Percentiles rank a stretch among this genome's conserved stretches.
Evolutionary conservation across 2,888 invertebrate species (phyloP).

Genomic region (Hirtodrosophila histrioides): DNA sequence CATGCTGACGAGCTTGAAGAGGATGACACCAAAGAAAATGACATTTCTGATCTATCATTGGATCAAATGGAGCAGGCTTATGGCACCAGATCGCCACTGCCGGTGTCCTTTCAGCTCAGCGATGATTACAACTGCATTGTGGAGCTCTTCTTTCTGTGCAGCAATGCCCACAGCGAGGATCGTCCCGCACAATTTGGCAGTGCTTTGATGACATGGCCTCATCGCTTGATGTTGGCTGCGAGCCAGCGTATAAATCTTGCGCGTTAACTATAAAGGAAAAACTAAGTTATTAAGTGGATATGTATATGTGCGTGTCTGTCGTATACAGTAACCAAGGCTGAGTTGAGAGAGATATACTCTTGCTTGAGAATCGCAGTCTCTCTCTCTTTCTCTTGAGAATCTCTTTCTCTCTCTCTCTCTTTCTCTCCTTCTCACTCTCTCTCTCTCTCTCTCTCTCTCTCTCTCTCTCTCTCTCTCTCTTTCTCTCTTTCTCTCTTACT

Average conservation of each 20-base stretch:
- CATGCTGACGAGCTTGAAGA: constrained; percentile 12
- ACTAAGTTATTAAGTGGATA: constrained; percentile 6
- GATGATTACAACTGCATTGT: constrained; percentile 88
- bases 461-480: too few species aligned
- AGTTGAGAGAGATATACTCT: too few species aligned
- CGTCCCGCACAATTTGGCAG: constrained; percentile 86
- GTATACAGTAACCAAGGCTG: too few species aligned
- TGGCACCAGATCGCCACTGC: constrained; percentile 90
- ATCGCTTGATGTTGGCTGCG: constrained; percentile 16
- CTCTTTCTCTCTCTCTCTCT: too few species aligned
- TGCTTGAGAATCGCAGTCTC: too few species aligned
- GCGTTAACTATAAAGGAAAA: constrained; percentile 15
- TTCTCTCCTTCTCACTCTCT: too few species aligned
- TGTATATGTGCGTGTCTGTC: not conserved
- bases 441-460: too few species aligned
- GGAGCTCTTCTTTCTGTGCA: constrained; percentile 89
- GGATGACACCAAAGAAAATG: constrained; percentile 61
- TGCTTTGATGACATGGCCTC: constrained; percentile 54
- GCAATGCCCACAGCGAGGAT: constrained; percentile 86
- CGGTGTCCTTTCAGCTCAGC: constrained; percentile 86
- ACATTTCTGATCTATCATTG: constrained; percentile 40
- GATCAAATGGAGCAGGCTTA: constrained; percentile 57
- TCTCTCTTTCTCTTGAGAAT: too few species aligned
- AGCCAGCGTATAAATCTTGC: not conserved
- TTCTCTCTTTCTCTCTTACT: too few species aligned